Evolutionary conservation across 53 echinoderm and acorn worm species (phyloP), one percentile per base, ranked within the genome.

Genomic region (Patiria pectinifera): DNA sequence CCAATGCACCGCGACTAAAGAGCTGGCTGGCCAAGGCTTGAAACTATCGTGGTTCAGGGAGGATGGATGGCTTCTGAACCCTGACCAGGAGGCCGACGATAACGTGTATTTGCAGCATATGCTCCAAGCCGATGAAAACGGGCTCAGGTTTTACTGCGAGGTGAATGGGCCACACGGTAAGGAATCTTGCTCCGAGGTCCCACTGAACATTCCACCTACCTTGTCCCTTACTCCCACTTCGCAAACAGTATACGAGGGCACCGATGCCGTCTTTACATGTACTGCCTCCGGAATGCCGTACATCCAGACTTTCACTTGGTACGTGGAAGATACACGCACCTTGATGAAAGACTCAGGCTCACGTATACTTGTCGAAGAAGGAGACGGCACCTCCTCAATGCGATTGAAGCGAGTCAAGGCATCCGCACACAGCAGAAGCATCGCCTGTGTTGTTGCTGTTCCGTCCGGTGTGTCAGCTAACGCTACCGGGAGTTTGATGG

Each of bases 181-280:
- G 13, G 87, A 59, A 59, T 48, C 76, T 14, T 87, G 87, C 53
- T 76, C 76, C 13, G 59, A 46, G 24, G 58, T 76, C n/a, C 87
- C 87, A 13, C 58, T 76, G 48, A 6, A 76, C 25, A 11, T 15
- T 25, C 87, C 26, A 75, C 87, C 87, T 12, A 21, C 45, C 45
- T 72, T 87, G 7, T 76, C 87, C 6, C 87, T 87, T 8, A 76
- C 15, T 6, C 76, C 59, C 15, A 24, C 59, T 6, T 58, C 77
- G 24, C 75, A 58, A 53, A 76, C 60, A 16, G 76, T 87, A 24
- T 87, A 87, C 59, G 87, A 87, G 48, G 87, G 87, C 53, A 76
- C 87, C 6, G 87, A 87, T 23, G 87, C 87, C 18, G 35, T 87
- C 18, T 87, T 87, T 72, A 87, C 87, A 21, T 87, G 87, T 15